phyloP scores from a whole-genome alignment of 2,797 vertebrate genomes.

The Antennarius maculatus region DNA sequence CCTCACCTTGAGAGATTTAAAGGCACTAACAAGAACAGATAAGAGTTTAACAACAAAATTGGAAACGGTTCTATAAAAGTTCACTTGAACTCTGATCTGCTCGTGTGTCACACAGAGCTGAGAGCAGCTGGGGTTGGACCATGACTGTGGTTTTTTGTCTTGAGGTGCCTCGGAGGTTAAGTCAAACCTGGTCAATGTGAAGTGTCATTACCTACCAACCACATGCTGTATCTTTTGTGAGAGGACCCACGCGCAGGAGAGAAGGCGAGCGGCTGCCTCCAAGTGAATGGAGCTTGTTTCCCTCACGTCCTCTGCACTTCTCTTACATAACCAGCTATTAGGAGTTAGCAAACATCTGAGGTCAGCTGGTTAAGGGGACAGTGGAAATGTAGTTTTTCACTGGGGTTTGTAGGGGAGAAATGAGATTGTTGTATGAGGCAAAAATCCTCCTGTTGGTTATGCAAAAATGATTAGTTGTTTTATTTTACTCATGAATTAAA shows the following conservation, averaged over 20 bases:
- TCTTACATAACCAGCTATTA: slow-evolving; percentile 69
- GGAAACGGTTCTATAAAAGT: slow-evolving; percentile 51
- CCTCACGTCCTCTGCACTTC: slow-evolving; percentile 44
- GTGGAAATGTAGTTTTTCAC: slow-evolving; percentile 53
- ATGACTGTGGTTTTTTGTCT: slow-evolving; percentile 50
- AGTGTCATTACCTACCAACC: slow-evolving; percentile 48
- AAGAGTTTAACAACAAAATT: slow-evolving; percentile 54
- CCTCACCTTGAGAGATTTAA: slow-evolving; percentile 42
- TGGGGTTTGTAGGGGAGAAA: slow-evolving; percentile 54
- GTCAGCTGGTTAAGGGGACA: slow-evolving; percentile 75
- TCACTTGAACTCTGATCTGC: slow-evolving; percentile 51
- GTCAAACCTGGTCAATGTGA: slow-evolving; percentile 51
- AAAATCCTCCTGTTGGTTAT: slow-evolving; percentile 17
- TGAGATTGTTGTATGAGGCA: slow-evolving; percentile 29
- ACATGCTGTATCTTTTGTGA: slow-evolving; percentile 39
- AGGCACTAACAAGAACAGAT: slow-evolving; percentile 46
- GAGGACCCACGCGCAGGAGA: slow-evolving; percentile 29
- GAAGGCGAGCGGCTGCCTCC: slow-evolving; percentile 35
- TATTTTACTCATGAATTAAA: neutral
- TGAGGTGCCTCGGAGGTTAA: slow-evolving; percentile 56
- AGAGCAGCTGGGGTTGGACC: slow-evolving; percentile 39
- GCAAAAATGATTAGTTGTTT: neutral
- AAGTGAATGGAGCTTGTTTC: slow-evolving; percentile 53
- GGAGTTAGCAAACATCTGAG: slow-evolving; percentile 74
- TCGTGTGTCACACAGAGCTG: slow-evolving; percentile 46